Conservation (phyloP, 2,888 invertebrate genomes). For the Didymodactylos carnosus region DNA sequence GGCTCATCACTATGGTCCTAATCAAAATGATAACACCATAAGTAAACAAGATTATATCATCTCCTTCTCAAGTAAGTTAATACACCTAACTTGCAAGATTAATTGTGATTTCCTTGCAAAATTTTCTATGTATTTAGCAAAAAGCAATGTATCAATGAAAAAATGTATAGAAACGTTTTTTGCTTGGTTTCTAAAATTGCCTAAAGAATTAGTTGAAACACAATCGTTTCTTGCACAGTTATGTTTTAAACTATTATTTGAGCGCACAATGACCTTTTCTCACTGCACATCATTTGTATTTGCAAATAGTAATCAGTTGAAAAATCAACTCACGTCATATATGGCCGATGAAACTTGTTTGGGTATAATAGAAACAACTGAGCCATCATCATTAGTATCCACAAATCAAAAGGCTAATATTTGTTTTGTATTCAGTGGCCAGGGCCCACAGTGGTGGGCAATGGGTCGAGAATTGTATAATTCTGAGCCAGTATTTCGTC, state of each 20-base stretch:
- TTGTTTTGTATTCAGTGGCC: background rate
- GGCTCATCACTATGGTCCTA: too few relatives aligned
- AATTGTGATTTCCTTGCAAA: too few relatives aligned
- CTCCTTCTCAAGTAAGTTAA: too few relatives aligned
- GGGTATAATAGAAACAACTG: too few relatives aligned
- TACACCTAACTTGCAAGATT: too few relatives aligned
- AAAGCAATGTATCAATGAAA: background rate
- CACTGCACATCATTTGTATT: background rate
- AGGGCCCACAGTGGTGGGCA: slow-evolving; percentile 16
- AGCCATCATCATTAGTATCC: too few relatives aligned
- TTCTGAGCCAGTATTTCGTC: slow-evolving; percentile 14
- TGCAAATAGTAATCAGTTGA: background rate
- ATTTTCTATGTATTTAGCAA: background rate
- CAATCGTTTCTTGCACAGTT: background rate
- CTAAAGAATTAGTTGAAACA: background rate
- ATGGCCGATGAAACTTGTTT: too few relatives aligned
- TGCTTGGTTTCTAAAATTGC: background rate
- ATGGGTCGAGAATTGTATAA: slow-evolving; percentile 16
- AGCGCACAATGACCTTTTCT: background rate
- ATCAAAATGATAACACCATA: too few relatives aligned
- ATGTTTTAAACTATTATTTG: background rate
- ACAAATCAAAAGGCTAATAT: too few relatives aligned
- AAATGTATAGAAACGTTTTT: background rate
- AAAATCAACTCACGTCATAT: background rate
- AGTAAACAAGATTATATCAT: too few relatives aligned